Evolutionary conservation across 2,888 invertebrate species (phyloP).

Genomic region (Rhingia rostrata): DNA sequence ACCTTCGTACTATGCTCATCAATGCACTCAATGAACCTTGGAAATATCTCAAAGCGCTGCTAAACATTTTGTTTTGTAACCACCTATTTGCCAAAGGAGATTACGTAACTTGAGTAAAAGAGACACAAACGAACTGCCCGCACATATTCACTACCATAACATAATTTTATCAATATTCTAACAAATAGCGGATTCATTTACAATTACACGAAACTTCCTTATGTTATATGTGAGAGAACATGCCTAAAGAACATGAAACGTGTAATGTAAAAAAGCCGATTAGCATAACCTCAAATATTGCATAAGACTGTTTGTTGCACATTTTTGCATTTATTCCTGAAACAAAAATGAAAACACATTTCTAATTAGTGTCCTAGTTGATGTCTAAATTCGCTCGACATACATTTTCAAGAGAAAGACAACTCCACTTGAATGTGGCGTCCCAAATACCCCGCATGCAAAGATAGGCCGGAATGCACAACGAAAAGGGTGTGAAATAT

Average conservation of each 20-base stretch:
- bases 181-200: background rate
- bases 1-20: background rate
- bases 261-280: background rate
- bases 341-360: background rate
- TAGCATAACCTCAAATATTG: slow-evolving; percentile 7
- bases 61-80: slow-evolving; percentile 38
- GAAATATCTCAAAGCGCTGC: slow-evolving; percentile 41
- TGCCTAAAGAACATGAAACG: background rate
- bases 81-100: slow-evolving; percentile 12
- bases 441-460: background rate
- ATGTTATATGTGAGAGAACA: background rate
- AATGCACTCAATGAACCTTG: slow-evolving; percentile 53
- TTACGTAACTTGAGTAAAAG: slow-evolving; percentile 28
- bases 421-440: slow-evolving; percentile 8
- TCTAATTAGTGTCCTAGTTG: background rate
- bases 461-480: slow-evolving; percentile 1
- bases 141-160: slow-evolving; percentile 30
- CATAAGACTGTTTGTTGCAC: slow-evolving; percentile 9
- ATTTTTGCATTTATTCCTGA: background rate
- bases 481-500: slow-evolving; percentile 53
- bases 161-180: slow-evolving; percentile 28
- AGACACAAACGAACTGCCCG: slow-evolving; percentile 2
- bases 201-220: slow-evolving; percentile 13
- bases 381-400: too few relatives aligned
- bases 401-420: background rate